Base-by-base conservation (phyloP, 2,113 vertebrate species). In the Oophaga pumilio region DNA sequence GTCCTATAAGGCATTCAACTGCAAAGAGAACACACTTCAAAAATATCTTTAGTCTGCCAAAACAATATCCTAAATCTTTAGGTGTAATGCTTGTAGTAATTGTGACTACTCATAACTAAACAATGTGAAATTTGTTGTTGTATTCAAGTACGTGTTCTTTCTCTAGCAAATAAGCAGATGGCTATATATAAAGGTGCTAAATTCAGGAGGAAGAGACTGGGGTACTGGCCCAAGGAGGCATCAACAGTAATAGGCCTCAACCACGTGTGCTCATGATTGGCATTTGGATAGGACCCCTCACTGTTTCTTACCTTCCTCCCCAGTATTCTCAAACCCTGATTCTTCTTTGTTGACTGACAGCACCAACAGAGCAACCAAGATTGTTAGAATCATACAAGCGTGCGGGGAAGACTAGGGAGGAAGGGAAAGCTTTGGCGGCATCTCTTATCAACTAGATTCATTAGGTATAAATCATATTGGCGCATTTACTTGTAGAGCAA, bases 261-360 rank as follows among this genome's bases (percentile, higher is more conserved):
- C 11, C 12, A 33, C 28, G 59, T 12, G 18, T 49, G 57, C 28
- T 10, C 10, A 49, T 50, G 8, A n/a, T 1, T 50, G 12, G 11
- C 50, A n/a, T 82, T 15, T 83, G 22, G 50, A n/a, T 53, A 69
- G 49, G 56, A 71, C 82, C 71, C 71, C 17, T 71, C 64, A 53
- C 82, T 84, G 66, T 26, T 64, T 86, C 85, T 86, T 86, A 86
- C 76, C 85, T 86, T 86, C 85, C 76, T 86, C 85, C 85, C 85
- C 76, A 79, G 85, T 86, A 86, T 86, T 52, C 62, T 79, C 76
- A 60, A 86, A 86, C 80, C 85, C 76, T 86, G 85, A 76, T 86
- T 86, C 85, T 86, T 86, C 85, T 86, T 86, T 86, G 85, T 86
- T 86, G 76, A 86, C 85, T 86, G 85, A 80, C 85, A 79, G 85